Conservation (phyloP, 2,888 invertebrate genomes). For the Apamea sordens region DNA sequence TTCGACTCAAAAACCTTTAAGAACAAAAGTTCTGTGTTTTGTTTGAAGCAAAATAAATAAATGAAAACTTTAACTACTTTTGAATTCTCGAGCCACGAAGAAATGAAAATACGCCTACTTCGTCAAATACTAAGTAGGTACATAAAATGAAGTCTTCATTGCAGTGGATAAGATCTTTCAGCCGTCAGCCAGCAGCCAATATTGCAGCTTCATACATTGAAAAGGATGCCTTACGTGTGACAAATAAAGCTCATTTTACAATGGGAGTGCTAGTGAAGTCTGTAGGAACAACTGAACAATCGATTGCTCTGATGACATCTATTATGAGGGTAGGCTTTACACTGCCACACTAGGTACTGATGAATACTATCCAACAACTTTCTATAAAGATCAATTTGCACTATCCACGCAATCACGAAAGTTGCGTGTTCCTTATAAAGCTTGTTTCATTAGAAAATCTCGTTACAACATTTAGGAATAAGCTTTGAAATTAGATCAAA, state of each 20-base stretch:
- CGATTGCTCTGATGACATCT: background rate
- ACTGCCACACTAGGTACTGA: background rate
- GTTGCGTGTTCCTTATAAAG: background rate
- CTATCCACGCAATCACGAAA: background rate
- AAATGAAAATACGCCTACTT: background rate
- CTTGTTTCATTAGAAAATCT: too few species aligned
- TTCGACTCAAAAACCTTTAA: background rate
- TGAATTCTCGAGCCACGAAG: background rate
- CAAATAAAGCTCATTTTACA: background rate
- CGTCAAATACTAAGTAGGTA: background rate
- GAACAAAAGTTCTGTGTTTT: background rate
- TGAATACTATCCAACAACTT: background rate
- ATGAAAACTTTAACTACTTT: background rate
- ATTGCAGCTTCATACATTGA: background rate
- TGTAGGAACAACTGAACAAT: background rate
- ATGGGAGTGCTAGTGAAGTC: background rate
- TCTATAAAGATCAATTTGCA: background rate
- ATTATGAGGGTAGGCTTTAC: background rate
- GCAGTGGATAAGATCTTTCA: background rate
- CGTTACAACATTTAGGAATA: background rate
- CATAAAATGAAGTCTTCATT: background rate
- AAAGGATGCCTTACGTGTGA: background rate
- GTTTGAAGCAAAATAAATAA: background rate
- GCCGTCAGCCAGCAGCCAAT: background rate
- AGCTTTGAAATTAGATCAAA: background rate